Evolutionary conservation across 2,113 vertebrate genomes (phyloP).

Genomic region (Engystomops pustulosus): DNA sequence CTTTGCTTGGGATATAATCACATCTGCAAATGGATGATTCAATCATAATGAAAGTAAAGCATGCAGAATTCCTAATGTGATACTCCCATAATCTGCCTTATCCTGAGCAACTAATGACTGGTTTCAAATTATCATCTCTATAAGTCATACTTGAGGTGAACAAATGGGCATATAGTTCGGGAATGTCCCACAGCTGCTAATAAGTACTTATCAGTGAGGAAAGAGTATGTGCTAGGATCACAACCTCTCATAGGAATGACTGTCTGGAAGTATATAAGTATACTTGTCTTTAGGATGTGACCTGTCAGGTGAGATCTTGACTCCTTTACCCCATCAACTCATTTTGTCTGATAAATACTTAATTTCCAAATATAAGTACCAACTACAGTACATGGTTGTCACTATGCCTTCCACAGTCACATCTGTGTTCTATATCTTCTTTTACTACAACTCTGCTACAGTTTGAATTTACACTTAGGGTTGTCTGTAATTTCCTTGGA

Average conservation of each 20-base stretch:
- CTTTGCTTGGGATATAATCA: constrained; percentile 55
- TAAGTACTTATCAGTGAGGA: constrained; percentile 32
- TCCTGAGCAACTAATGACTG: background rate
- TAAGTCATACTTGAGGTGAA: background rate
- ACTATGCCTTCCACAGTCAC: background rate
- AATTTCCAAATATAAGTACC: background rate
- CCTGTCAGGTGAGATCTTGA: no score
- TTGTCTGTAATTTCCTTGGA: no score
- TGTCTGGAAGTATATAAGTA: no score
- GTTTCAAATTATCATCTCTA: constrained; percentile 35
- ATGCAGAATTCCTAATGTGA: constrained; percentile 31
- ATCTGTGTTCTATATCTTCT: background rate
- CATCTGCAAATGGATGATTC: constrained; percentile 33
- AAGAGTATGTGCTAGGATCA: background rate
- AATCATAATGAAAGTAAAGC: constrained; percentile 16
- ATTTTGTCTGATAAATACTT: background rate
- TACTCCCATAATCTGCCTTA: background rate
- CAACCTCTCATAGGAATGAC: no score
- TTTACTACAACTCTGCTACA: background rate
- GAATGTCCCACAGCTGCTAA: background rate
- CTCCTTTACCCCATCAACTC: no score
- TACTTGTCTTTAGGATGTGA: no score
- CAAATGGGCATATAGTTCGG: background rate
- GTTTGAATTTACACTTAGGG: no score
- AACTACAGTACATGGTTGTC: background rate